A percentile compares a stretch with the other conserved stretches of the same genome.
Evolutionary conservation across 2,888 invertebrate genomes (phyloP).

Genomic region (Xestobium rufovillosum): DNA sequence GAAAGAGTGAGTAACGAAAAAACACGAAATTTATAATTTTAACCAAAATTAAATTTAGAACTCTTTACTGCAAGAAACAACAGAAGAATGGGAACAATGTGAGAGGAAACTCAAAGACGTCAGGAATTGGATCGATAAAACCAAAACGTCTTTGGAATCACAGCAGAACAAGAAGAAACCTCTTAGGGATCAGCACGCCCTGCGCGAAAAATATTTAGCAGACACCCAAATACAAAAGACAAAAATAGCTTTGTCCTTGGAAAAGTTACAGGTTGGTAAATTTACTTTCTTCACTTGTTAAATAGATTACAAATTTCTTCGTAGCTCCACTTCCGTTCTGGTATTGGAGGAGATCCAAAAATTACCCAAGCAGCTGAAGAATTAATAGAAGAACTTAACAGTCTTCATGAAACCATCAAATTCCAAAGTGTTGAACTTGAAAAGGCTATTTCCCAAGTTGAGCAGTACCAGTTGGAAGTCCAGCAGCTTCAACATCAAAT

Average conservation of each 20-base stretch:
- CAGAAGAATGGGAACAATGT: slow-evolving; percentile 94
- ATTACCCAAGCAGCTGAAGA: slow-evolving; percentile 66
- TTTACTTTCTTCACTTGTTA: slow-evolving; percentile 4
- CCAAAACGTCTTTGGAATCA: slow-evolving; percentile 66
- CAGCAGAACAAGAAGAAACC: slow-evolving; percentile 81
- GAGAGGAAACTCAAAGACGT: slow-evolving; percentile 90
- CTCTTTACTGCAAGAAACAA: slow-evolving; percentile 80
- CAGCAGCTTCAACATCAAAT: slow-evolving; percentile 76
- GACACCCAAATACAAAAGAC: slow-evolving; percentile 86
- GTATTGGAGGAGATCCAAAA: slow-evolving; percentile 71
- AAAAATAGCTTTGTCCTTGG: slow-evolving; percentile 80
- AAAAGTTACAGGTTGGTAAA: slow-evolving; percentile 74
- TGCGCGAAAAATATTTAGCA: slow-evolving; percentile 78
- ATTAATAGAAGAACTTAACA: slow-evolving; percentile 61
- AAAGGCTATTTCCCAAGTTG: slow-evolving; percentile 74
- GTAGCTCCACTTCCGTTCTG: slow-evolving; percentile 82
- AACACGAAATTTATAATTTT: slow-evolving; percentile 7
- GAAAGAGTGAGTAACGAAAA: slow-evolving; percentile 62
- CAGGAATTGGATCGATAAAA: slow-evolving; percentile 82
- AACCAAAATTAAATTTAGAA: slow-evolving; percentile 51
- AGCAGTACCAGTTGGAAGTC: slow-evolving; percentile 81
- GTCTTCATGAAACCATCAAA: slow-evolving; percentile 53
- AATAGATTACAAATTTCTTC: slow-evolving; percentile 14
- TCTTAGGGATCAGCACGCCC: slow-evolving; percentile 75
- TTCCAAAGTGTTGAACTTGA: slow-evolving; percentile 62